Conservation (phyloP, 92 coral and sea anemone genomes). For the Zoanthus sansibaricus region DNA sequence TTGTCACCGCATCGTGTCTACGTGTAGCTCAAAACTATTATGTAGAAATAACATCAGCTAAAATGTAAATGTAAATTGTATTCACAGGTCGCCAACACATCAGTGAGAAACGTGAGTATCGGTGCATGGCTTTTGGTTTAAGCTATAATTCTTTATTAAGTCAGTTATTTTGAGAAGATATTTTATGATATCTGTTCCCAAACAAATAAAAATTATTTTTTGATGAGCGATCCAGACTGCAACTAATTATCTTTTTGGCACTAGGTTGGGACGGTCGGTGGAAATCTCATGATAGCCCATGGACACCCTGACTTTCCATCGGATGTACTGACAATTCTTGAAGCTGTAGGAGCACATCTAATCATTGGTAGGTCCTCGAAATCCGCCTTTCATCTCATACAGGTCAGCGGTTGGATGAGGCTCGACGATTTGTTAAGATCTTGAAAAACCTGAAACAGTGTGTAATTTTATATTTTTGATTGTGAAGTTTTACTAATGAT, state of each 20-base stretch:
- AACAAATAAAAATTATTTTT: too few relatives aligned
- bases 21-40: background rate
- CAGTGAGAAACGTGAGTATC: slow-evolving; percentile 17
- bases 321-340: slow-evolving; percentile 83
- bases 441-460: too few relatives aligned
- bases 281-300: slow-evolving; percentile 92
- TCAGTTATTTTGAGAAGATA: background rate
- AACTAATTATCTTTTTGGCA: too few relatives aligned
- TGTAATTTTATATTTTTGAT: too few relatives aligned
- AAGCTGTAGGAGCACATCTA: slow-evolving; percentile 80
- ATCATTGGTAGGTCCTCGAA: slow-evolving; percentile 62
- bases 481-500: too few relatives aligned
- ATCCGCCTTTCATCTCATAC: background rate
- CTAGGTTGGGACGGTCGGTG: slow-evolving; percentile 92
- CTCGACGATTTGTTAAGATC: too few relatives aligned
- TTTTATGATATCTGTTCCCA: too few relatives aligned
- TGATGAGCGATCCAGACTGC: too few relatives aligned
- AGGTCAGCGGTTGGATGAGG: background rate
- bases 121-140: background rate
- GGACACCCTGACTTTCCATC: slow-evolving; percentile 94
- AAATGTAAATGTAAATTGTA: background rate
- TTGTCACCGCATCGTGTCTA: background rate
- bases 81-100: background rate
- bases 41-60: background rate
- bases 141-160: background rate